Evolutionary conservation across 2,888 invertebrate species (phyloP).

Genomic region (Nematopogon swammerdamellus): DNA sequence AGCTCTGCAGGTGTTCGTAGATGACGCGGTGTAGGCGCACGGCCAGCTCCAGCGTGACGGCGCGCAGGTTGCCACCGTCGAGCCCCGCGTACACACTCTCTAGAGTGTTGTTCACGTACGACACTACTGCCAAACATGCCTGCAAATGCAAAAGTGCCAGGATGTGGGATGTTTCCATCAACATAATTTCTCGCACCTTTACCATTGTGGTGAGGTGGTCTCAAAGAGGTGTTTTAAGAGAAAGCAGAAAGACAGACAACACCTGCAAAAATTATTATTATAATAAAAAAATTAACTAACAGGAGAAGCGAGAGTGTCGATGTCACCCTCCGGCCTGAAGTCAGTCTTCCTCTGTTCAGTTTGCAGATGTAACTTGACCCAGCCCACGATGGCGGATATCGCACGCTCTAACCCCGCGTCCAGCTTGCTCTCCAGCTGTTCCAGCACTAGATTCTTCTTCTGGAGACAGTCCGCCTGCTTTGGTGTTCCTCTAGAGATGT

Average conservation of each 20-base stretch:
- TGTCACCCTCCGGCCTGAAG: conserved; percentile 84
- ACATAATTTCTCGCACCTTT: too few relatives aligned
- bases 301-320: conserved; percentile 80
- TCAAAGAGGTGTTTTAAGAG: too few relatives aligned
- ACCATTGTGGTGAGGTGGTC: too few relatives aligned
- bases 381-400: conserved; percentile 83
- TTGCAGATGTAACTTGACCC: conserved; percentile 87
- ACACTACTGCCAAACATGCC: conserved; percentile 83
- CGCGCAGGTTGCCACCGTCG: conserved; percentile 90
- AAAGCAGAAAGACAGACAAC: not conserved
- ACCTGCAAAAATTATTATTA: too few relatives aligned
- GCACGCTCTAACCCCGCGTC: conserved; percentile 86
- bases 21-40: conserved; percentile 89
- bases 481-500: conserved; percentile 71
- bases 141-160: conserved; percentile 29
- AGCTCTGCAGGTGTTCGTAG: conserved; percentile 91
- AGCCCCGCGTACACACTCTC: conserved; percentile 75
- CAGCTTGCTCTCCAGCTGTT: conserved; percentile 87
- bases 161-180: too few relatives aligned
- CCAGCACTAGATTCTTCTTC: conserved; percentile 80
- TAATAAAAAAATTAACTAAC: too few relatives aligned
- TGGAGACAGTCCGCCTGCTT: conserved; percentile 87
- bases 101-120: conserved; percentile 74
- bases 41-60: conserved; percentile 85
- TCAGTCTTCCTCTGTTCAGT: conserved; percentile 95